Percentiles rank a stretch among this genome's conserved stretches.
Conservation (phyloP, 2,888 invertebrate species). For the Ctenicera cuprea region DNA sequence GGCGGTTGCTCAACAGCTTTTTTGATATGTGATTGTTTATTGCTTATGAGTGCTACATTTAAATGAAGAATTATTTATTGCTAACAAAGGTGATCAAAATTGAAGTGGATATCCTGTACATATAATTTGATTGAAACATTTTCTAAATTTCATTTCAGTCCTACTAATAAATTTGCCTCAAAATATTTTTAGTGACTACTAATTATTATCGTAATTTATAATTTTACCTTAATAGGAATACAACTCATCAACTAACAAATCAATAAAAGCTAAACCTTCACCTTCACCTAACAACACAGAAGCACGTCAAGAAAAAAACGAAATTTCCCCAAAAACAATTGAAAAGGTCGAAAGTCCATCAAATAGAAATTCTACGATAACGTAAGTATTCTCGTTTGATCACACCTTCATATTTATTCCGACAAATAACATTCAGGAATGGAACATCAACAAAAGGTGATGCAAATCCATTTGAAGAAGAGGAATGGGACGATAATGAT, state of each 20-base stretch:
- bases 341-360: constrained; percentile 71
- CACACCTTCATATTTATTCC: no score
- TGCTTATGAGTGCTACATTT: no score
- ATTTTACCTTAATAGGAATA: constrained; percentile 34
- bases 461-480: constrained; percentile 92
- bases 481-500: constrained; percentile 86
- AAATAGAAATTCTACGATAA: constrained; percentile 78
- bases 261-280: constrained; percentile 60
- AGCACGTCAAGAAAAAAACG: constrained; percentile 70
- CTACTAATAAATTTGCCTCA: no score
- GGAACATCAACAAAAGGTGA: constrained; percentile 77
- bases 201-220: neutral
- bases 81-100: no score
- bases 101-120: no score
- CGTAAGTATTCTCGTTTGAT: constrained; percentile 73
- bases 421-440: no score
- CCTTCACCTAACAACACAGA: constrained; percentile 63
- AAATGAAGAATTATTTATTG: no score
- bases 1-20: no score
- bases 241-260: constrained; percentile 56
- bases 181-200: no score
- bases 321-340: constrained; percentile 65
- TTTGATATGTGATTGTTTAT: no score
- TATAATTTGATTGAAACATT: no score
- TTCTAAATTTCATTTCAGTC: no score